Evolutionary conservation across 2,113 vertebrate species (phyloP), one percentile per base, ranked within the genome.

Genomic region (Sebastes fasciatus): DNA sequence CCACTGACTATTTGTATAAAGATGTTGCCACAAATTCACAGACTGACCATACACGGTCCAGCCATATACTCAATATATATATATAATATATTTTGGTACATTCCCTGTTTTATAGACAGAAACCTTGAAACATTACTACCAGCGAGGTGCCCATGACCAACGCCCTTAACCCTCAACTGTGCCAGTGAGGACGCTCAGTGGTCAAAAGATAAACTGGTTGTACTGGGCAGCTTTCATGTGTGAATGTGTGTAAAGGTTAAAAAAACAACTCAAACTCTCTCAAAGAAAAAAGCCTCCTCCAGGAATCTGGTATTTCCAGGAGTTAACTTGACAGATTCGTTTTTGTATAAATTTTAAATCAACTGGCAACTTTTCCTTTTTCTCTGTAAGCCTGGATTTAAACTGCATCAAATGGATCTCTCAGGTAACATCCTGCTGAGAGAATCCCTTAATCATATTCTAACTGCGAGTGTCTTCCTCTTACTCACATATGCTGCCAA

Each of bases 401-500:
- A 76, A 77, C 51, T 48, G 61, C 48, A 74, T 83, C 51, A 55
- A 58, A 83, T 73, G 70, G 23, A 76, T 66, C 52, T 63, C 40
- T 80, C 54, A 21, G 75, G 84, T 78, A 81, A 79, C 83, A 86
- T 73, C 78, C 82, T 76, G 76, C 83, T 78, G 70, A 90, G 76
- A 85, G 72, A 79, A 88, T 84, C 65, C 17, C 62, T 74, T 88
- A 78, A 88, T 90, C 84, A 49, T 77, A 75, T 58, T 83, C 57
- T 69, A 70, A 54, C 63, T 76, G 62, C 5, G 55, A 46, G 8
- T 43, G 19, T 85, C 70, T 65, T 75, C 21, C 46, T 86, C 72
- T 68, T 67, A 65, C 82, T 5, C 40, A 43, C 8, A 83, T 55
- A 63, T 9, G 70, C 73, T 88, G 90, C 85, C 86, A 92, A 86